phyloP scores from a whole-genome alignment of 2,888 invertebrate genomes.

The Ichneumoninae sp. region DNA sequence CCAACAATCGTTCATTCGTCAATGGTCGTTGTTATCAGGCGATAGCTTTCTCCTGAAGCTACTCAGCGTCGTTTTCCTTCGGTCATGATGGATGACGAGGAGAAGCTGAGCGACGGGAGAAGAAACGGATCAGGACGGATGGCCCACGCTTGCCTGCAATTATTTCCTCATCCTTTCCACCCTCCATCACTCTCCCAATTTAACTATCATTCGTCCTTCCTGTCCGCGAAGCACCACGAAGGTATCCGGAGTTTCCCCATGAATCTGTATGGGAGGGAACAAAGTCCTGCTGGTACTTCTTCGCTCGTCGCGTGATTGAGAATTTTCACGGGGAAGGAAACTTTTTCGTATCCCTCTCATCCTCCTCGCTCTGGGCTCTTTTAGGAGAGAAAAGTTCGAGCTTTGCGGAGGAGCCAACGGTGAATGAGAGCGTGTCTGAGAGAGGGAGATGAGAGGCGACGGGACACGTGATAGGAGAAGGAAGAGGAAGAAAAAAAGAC shows the following conservation, averaged over 20 bases:
- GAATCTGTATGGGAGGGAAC: neutral
- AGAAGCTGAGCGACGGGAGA: neutral
- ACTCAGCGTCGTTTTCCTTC: neutral
- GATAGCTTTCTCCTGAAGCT: neutral
- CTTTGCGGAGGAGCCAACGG: slow-evolving; percentile 58
- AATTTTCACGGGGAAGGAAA: slow-evolving; percentile 57
- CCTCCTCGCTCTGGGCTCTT: neutral
- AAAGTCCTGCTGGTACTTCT: slow-evolving; percentile 13
- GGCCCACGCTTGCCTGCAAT: neutral
- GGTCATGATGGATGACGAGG: neutral
- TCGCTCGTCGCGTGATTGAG: slow-evolving; percentile 41
- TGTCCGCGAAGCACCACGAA: slow-evolving; percentile 5
- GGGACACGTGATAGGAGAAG: slow-evolving; percentile 33
- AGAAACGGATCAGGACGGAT: neutral
- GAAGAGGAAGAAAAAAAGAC: slow-evolving; percentile 41
- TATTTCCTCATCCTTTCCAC: neutral
- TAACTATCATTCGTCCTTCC: too few relatives aligned
- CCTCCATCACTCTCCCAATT: neutral
- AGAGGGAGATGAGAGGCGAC: slow-evolving; percentile 18
- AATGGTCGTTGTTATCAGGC: neutral
- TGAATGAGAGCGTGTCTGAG: slow-evolving; percentile 42
- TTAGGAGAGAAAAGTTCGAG: slow-evolving; percentile 60
- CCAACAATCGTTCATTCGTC: neutral
- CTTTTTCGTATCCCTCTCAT: slow-evolving; percentile 32
- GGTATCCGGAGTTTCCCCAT: neutral